A percentile compares a stretch with the other conserved stretches of the same genome.
These are phyloP conservation scores for Hirudinaria manillensis DNA, from an alignment of 2,888 invertebrate species.

Conservation along the genomic window DNA sequence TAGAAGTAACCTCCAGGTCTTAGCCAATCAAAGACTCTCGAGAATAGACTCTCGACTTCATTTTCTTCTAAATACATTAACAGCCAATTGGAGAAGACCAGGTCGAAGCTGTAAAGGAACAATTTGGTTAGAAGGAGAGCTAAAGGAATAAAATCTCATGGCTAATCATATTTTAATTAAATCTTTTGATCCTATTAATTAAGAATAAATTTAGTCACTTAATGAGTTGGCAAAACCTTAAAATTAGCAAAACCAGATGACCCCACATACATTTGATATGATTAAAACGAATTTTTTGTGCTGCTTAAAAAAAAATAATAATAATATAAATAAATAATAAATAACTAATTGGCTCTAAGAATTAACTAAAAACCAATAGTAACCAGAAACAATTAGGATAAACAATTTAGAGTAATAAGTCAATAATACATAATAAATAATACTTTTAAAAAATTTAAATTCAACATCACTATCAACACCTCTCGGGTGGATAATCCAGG, in stretches of 20 bases:
- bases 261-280: too few species aligned
- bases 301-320: too few species aligned
- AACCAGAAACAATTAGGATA: too few species aligned
- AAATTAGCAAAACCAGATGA: too few species aligned
- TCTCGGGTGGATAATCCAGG: conserved; percentile 50
- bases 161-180: neutral
- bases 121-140: neutral
- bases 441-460: too few species aligned
- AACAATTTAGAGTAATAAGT: too few species aligned
- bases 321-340: too few species aligned
- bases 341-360: too few species aligned
- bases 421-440: too few species aligned
- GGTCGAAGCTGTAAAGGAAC: conserved; percentile 53
- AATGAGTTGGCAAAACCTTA: too few species aligned
- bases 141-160: neutral
- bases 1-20: conserved; percentile 57
- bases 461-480: conserved; percentile 11
- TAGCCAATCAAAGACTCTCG: conserved; percentile 57
- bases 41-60: conserved; percentile 55
- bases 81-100: conserved; percentile 61
- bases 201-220: neutral
- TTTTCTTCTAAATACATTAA: conserved; percentile 59
- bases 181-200: neutral
- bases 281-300: too few species aligned
- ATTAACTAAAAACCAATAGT: too few species aligned